Base-by-base conservation (phyloP, 2,888 invertebrate genomes). In the Agriopis aurantiaria region DNA sequence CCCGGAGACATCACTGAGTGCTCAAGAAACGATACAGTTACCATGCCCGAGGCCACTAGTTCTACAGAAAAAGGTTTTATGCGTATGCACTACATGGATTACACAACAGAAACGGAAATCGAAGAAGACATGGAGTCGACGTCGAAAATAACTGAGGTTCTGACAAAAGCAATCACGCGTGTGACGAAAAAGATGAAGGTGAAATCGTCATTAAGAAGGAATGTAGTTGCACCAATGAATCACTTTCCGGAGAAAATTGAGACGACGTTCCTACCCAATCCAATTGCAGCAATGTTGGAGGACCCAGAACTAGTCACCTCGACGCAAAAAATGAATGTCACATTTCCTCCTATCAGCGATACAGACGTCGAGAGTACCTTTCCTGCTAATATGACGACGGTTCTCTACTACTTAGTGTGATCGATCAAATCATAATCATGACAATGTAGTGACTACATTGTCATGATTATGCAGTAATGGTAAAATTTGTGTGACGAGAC, bases 1-100 rank as follows among this genome's bases (percentile, higher is more conserved):
- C 85, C 87, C 0, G 90, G 88, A 3, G 87, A 88, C 7, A 82
- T 90, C 10, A 88, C 90, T 0, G 88, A 88, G 67, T 90, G 87
- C 67, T 89, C 90, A 0, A 83, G 90, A 65, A 86, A 88, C 45
- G 88, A 87, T 12, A 78, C 82, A 77, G 81, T 0, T 9, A 69
- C 12, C 51, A 1, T 49, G 17, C 17, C 2, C 69, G 3, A 49
- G 46, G 5, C 48, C 59, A 63, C n/a, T 7, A 33, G 33, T 33
- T 3, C 2, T 5, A 33, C 33, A 23, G 17, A 23, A 23, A 23
- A 23, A 23, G 17, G 17, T 23, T 23, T 6, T 53, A 33, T 17
- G 8, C 17, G 0, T 11, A 0, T 41, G 40, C 52, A 43, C 43
- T 14, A 43, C 17, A n/a, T 43, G 9, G 56, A 57, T 10, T 43